Percentiles rank a stretch among this genome's conserved stretches.
These are phyloP conservation scores for Conops quadrifasciatus DNA, from an alignment of 2,888 invertebrate genomes.

Conservation along the genomic window DNA sequence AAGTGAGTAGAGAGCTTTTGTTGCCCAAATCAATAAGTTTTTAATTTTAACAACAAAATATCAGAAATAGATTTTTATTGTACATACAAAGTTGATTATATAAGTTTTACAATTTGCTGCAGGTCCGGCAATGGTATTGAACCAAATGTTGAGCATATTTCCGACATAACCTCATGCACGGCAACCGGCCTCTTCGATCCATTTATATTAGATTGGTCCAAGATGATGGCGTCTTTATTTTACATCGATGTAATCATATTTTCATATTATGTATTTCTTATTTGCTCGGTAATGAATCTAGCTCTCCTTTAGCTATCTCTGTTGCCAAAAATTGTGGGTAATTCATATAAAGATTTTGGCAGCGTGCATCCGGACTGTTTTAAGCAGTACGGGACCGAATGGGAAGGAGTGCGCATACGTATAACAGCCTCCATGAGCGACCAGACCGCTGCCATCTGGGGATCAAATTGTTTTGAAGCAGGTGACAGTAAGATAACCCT, in stretches of 20 bases:
- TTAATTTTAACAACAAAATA: not conserved
- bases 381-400: constrained; percentile 60
- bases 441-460: constrained; percentile 90
- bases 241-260: constrained; percentile 69
- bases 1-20: constrained; percentile 25
- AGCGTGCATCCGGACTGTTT: constrained; percentile 73
- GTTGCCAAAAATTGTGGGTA: constrained; percentile 83
- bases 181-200: constrained; percentile 95
- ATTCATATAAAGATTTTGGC: constrained; percentile 77
- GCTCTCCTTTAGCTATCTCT: constrained; percentile 63
- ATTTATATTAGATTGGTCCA: constrained; percentile 86
- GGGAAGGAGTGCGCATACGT: constrained; percentile 68
- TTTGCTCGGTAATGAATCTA: not conserved
- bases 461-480: constrained; percentile 79
- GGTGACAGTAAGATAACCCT: constrained; percentile 88
- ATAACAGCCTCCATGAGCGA: constrained; percentile 70
- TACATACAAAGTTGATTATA: not conserved
- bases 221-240: constrained; percentile 73
- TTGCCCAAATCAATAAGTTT: not conserved
- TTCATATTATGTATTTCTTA: not conserved
- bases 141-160: constrained; percentile 70
- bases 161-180: constrained; percentile 90
- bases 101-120: not conserved
- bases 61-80: not conserved
- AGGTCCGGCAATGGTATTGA: constrained; percentile 55